Percentiles rank a stretch among this genome's conserved stretches.
Evolutionary conservation across 2,797 vertebrate genomes (phyloP).

Genomic region (Threskiornis aethiopicus): DNA sequence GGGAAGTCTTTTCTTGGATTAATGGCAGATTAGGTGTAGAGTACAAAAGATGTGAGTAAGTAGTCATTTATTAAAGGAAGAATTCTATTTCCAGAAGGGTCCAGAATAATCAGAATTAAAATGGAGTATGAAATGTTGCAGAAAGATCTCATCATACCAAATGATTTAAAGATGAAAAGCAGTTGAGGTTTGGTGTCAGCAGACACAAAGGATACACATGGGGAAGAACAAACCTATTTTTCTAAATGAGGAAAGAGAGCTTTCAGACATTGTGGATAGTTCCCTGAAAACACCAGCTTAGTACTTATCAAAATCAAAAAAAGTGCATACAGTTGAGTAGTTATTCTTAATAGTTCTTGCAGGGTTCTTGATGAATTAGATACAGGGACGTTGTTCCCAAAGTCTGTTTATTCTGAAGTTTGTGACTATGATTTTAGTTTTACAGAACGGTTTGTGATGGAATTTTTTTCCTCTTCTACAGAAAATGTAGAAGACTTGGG

Average conservation of each 20-base stretch:
- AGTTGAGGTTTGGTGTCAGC: not conserved
- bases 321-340: not conserved
- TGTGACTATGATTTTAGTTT: not conserved
- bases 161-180: not conserved
- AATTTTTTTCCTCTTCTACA: not conserved
- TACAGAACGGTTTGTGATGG: not conserved
- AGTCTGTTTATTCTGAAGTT: not conserved
- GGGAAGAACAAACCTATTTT: not conserved
- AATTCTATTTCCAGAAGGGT: not conserved
- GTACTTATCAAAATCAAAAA: not conserved
- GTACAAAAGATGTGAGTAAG: not conserved
- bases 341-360: not conserved
- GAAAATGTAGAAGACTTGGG: accelerated
- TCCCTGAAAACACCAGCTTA: not conserved
- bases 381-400: not conserved
- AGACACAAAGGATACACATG: not conserved
- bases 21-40: not conserved
- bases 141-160: not conserved
- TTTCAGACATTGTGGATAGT: not conserved
- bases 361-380: not conserved
- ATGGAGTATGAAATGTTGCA: not conserved
- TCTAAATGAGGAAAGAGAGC: not conserved
- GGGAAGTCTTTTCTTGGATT: not conserved
- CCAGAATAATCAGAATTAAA: not conserved
- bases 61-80: not conserved